Percentiles rank a stretch among this genome's conserved stretches.
phyloP scores from a whole-genome alignment of 2,797 vertebrate genomes.

The Dicrostonyx torquatus region DNA sequence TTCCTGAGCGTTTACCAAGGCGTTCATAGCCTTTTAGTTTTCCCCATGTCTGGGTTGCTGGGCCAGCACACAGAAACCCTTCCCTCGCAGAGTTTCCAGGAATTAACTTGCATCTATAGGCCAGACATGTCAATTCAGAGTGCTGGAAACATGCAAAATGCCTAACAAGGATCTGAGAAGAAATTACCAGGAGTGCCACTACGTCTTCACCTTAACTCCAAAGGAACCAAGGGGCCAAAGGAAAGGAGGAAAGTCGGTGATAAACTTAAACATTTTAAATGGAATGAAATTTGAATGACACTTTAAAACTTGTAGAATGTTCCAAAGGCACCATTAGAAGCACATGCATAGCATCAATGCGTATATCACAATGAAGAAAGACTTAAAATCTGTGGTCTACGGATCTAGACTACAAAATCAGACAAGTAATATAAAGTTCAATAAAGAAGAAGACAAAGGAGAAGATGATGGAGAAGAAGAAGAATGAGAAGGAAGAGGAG shows the following conservation, averaged over 20 bases:
- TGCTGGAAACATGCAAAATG: background rate
- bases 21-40: background rate
- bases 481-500: too few relatives aligned
- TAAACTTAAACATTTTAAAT: background rate
- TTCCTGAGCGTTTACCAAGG: background rate
- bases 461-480: too few relatives aligned
- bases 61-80: background rate
- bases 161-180: background rate
- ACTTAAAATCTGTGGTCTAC: background rate
- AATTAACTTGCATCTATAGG: background rate
- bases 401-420: background rate
- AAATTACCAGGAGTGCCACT: background rate
- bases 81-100: background rate
- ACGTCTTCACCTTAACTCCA: background rate
- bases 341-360: background rate
- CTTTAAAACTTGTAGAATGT: background rate
- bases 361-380: background rate
- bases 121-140: background rate
- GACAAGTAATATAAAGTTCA: background rate
- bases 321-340: background rate
- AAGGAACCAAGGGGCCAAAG: background rate
- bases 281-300: background rate
- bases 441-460: background rate
- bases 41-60: background rate
- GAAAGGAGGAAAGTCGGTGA: too few relatives aligned